phyloP scores from a whole-genome alignment of 2,888 invertebrate genomes.

The Pyrgus malvae region DNA sequence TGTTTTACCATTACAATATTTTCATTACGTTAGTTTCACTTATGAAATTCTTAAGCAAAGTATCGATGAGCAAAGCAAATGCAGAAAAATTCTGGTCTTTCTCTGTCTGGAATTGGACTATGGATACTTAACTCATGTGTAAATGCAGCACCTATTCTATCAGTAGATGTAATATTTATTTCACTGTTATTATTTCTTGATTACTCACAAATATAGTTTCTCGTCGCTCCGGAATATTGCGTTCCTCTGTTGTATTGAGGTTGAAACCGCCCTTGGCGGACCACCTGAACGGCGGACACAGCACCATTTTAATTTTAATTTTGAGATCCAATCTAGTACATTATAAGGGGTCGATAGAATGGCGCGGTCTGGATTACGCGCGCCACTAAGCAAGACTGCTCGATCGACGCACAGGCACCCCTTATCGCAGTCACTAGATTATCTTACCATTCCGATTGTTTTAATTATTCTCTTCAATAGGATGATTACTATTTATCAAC shows the following conservation, averaged over 20 bases:
- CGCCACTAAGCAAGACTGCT: conserved; percentile 58
- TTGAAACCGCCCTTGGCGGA: conserved; percentile 65
- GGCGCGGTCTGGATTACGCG: conserved; percentile 64
- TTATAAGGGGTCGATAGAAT: background rate
- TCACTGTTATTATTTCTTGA: no score
- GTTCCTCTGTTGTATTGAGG: conserved; percentile 46
- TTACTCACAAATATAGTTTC: conserved; percentile 68
- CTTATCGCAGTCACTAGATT: conserved; percentile 69
- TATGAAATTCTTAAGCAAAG: no score
- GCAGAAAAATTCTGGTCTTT: no score
- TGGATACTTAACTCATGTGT: no score
- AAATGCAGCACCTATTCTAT: no score
- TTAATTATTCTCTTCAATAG: conserved; percentile 75
- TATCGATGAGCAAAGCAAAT: no score
- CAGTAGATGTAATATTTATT: no score
- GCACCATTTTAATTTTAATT: conserved; percentile 55
- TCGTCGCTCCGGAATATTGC: conserved; percentile 44
- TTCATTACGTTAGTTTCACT: no score
- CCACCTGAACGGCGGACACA: conserved; percentile 74
- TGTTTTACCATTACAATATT: no score
- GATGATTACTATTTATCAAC: conserved; percentile 71
- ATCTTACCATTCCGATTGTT: conserved; percentile 76
- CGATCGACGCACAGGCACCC: conserved; percentile 54
- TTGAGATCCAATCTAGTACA: conserved; percentile 5
- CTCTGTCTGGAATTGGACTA: no score